These are phyloP conservation scores for Gasterosteus nipponicus DNA, from an alignment of 2,113 vertebrate genomes.

Conservation along the genomic window DNA sequence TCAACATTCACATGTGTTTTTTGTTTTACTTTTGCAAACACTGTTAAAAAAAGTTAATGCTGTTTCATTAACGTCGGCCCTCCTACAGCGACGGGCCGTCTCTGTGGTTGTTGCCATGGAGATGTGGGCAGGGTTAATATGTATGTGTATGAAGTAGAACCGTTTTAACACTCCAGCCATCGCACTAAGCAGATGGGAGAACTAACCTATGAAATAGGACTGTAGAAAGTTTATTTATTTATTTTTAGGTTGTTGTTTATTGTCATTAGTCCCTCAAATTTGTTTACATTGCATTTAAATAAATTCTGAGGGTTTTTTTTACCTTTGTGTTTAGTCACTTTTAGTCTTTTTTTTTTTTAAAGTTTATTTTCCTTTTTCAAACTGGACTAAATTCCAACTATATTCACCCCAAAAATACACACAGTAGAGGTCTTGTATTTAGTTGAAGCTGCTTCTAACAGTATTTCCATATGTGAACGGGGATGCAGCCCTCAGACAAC, in stretches of 20 bases:
- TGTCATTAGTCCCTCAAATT: constrained; percentile 61
- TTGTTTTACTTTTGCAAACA: constrained; percentile 16
- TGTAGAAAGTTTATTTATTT: constrained; percentile 78
- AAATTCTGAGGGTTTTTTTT: constrained; percentile 65
- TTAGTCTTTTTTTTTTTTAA: neutral
- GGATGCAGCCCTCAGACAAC: neutral
- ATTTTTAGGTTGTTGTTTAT: constrained; percentile 69
- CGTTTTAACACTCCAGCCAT: constrained; percentile 70
- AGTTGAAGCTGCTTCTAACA: neutral
- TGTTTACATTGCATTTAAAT: constrained; percentile 78
- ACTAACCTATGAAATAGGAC: constrained; percentile 62
- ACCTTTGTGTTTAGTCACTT: constrained; percentile 13
- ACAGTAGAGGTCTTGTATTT: neutral
- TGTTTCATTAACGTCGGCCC: constrained; percentile 19
- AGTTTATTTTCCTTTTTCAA: neutral
- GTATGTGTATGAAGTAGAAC: constrained; percentile 44
- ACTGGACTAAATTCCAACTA: neutral
- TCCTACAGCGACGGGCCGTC: constrained; percentile 15
- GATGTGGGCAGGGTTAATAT: constrained; percentile 24
- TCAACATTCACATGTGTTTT: neutral
- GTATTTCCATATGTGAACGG: neutral
- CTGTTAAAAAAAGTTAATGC: constrained; percentile 9
- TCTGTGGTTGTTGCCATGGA: constrained; percentile 4
- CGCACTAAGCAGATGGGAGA: constrained; percentile 13
- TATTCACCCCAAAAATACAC: neutral